Conservation (phyloP, 64 coral and sea anemone species). For the Anthopleura sola region DNA sequence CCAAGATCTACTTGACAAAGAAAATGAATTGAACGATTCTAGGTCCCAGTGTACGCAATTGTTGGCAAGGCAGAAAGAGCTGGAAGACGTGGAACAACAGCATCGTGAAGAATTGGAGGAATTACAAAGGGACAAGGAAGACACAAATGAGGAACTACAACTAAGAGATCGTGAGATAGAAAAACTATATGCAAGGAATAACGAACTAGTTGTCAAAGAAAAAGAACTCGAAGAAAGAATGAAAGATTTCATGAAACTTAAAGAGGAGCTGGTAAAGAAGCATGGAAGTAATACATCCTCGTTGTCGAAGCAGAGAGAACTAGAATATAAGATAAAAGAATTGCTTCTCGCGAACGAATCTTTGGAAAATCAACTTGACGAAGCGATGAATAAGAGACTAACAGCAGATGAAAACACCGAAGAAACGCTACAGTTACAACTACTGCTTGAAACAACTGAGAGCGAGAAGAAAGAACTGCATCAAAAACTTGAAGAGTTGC, state of each 20-base stretch:
- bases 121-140: constrained; percentile 30
- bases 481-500: constrained; percentile 34
- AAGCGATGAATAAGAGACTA: constrained; percentile 27
- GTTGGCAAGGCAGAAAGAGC: constrained; percentile 16
- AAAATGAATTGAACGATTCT: constrained; percentile 36
- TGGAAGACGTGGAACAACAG: constrained; percentile 6
- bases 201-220: constrained; percentile 32
- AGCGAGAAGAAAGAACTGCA: constrained; percentile 47
- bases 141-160: constrained; percentile 29
- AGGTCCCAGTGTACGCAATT: constrained; percentile 11
- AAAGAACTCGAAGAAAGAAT: constrained; percentile 37
- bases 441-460: constrained; percentile 22
- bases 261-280: constrained; percentile 35
- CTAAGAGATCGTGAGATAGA: constrained; percentile 49
- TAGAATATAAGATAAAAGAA: background rate
- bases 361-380: constrained; percentile 1
- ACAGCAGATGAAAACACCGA: constrained; percentile 38
- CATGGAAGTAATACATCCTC: background rate
- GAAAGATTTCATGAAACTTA: background rate
- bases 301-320: constrained; percentile 6
- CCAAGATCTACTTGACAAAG: background rate
- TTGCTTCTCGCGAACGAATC: constrained; percentile 15
- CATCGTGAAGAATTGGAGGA: background rate
- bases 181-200: constrained; percentile 49
- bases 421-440: constrained; percentile 38